A percentile compares a stretch with the other conserved stretches of the same genome.
phyloP scores from a whole-genome alignment of 2,888 invertebrate genomes.

The Asteroscopus sphinx region DNA sequence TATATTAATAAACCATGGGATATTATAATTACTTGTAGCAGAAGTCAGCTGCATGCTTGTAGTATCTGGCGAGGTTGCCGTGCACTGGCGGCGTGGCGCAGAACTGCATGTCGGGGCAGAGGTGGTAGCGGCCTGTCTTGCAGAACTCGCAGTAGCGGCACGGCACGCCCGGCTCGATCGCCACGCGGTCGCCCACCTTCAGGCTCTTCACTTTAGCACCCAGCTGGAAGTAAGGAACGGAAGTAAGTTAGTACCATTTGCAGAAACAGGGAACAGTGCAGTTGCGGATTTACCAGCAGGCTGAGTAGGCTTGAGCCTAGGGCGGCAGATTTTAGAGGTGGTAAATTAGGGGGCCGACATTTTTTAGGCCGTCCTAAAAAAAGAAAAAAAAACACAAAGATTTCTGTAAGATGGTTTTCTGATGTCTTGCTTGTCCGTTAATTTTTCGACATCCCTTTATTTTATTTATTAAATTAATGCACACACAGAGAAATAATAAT shows the following conservation, averaged over 20 bases:
- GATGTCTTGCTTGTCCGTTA: too few relatives aligned
- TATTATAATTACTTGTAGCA: slow-evolving; percentile 93
- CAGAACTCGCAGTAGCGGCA: slow-evolving; percentile 96
- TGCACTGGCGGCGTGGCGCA: slow-evolving; percentile 98
- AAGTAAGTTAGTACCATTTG: not conserved
- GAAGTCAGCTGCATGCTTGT: slow-evolving; percentile 97
- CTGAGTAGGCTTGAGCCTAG: too few relatives aligned
- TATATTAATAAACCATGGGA: too few relatives aligned
- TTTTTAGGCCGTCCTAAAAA: too few relatives aligned
- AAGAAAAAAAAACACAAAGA: too few relatives aligned
- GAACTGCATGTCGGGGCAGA: slow-evolving; percentile 96
- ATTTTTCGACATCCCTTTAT: too few relatives aligned
- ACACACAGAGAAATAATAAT: too few relatives aligned
- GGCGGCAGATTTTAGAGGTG: too few relatives aligned
- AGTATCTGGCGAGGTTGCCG: slow-evolving; percentile 96
- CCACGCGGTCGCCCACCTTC: slow-evolving; percentile 96
- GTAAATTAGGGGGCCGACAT: too few relatives aligned
- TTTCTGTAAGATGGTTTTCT: too few relatives aligned
- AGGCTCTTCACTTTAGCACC: slow-evolving; percentile 91
- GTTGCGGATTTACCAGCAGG: too few relatives aligned
- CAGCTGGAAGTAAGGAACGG: slow-evolving; percentile 64
- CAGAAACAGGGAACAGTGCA: not conserved
- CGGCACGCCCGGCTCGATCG: slow-evolving; percentile 97
- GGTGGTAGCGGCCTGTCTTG: slow-evolving; percentile 96
- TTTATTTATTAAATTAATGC: too few relatives aligned